phyloP scores from a whole-genome alignment of 64 coral and sea anemone genomes.

The Platygyra sinensis region DNA sequence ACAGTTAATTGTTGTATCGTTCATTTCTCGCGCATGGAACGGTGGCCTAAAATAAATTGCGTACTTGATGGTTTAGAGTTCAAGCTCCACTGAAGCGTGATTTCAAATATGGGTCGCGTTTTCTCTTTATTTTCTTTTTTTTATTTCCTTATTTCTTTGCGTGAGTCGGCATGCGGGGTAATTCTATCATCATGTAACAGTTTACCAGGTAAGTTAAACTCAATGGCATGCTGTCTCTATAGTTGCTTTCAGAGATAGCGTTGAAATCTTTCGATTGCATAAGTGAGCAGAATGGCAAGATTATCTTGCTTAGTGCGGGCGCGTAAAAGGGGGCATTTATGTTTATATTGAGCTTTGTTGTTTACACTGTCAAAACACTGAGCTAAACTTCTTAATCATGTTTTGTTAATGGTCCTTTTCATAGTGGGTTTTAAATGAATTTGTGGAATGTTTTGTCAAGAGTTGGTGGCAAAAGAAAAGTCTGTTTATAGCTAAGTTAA shows the following conservation, averaged over 20 bases:
- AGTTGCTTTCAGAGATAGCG: background rate
- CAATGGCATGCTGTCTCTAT: background rate
- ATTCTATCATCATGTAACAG: constrained; percentile 14
- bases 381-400: constrained; percentile 18
- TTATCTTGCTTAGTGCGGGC: constrained; percentile 2
- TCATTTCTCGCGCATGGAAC: background rate
- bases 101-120: background rate
- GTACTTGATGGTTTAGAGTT: background rate
- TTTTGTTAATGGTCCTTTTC: constrained; percentile 43
- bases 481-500: background rate
- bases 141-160: constrained; percentile 6
- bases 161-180: constrained; percentile 1
- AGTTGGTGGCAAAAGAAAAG: background rate
- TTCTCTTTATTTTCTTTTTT: background rate
- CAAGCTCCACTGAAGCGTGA: constrained; percentile 25
- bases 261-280: background rate
- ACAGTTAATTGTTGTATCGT: constrained; percentile 19
- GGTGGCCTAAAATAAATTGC: background rate
- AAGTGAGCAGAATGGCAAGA: background rate
- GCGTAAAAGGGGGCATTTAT: constrained; percentile 20
- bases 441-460: constrained; percentile 4
- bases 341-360: constrained; percentile 20
- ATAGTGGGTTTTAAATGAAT: constrained; percentile 20
- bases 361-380: constrained; percentile 26
- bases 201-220: background rate